phyloP scores from a whole-genome alignment of 1,140 invertebrate genomes.

The Triops longicaudatus region DNA sequence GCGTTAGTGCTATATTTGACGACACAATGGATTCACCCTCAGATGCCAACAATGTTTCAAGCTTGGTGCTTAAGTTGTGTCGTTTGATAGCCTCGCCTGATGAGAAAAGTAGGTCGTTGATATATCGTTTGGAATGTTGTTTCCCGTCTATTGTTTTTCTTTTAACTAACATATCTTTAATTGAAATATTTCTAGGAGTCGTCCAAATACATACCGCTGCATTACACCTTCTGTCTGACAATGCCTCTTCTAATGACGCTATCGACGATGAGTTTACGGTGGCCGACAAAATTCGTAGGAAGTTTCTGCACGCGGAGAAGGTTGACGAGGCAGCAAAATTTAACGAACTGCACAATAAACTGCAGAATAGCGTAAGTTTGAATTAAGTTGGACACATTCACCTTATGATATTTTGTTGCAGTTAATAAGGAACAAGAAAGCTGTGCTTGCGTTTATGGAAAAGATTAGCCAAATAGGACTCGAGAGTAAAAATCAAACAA shows the following conservation, averaged over 20 bases:
- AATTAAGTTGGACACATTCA: background rate
- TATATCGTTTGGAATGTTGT: too few relatives aligned
- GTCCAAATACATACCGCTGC: background rate
- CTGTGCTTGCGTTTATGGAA: constrained; percentile 30
- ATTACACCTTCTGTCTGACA: background rate
- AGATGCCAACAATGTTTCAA: background rate
- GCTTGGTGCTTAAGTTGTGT: background rate
- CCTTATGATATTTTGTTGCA: constrained; percentile 20
- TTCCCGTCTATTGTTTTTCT: background rate
- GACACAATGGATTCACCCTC: background rate
- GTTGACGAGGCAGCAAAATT: constrained; percentile 24
- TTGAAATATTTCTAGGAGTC: background rate
- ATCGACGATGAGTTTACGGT: constrained; percentile 10
- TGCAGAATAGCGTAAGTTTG: constrained; percentile 17
- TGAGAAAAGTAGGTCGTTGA: background rate
- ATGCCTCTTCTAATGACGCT: background rate
- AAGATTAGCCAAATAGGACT: constrained; percentile 24
- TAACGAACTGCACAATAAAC: constrained; percentile 23
- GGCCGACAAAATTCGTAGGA: constrained; percentile 20
- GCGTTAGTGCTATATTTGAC: too few relatives aligned
- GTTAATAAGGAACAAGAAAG: constrained; percentile 29
- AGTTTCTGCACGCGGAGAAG: background rate
- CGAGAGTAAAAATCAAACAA: constrained; percentile 1
- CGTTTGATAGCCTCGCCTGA: background rate
- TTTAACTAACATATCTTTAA: background rate